A percentile compares a stretch with the other conserved stretches of the same genome.
Evolutionary conservation across 1,140 invertebrate genomes (phyloP).

Genomic region (Pinna nobilis): DNA sequence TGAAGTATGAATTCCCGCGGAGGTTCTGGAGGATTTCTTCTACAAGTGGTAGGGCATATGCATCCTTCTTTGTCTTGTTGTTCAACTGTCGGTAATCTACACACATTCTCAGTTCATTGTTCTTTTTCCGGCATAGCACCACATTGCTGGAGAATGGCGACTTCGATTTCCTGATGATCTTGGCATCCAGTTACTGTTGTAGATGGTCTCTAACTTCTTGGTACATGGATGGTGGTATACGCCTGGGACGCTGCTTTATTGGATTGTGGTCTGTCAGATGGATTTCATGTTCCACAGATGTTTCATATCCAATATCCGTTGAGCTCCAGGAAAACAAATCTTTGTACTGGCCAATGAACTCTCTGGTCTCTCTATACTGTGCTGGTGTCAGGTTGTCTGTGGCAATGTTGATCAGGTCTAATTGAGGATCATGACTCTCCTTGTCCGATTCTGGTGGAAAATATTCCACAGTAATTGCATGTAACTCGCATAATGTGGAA

Average conservation of each 20-base stretch:
- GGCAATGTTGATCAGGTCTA: not conserved
- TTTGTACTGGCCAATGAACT: not conserved
- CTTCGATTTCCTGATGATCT: constrained; percentile 14
- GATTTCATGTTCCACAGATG: constrained; percentile 29
- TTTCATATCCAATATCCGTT: constrained; percentile 26
- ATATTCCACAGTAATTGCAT: not conserved
- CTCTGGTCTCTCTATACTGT: not conserved
- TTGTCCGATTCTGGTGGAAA: not conserved
- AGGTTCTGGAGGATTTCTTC: constrained; percentile 73
- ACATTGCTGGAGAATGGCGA: constrained; percentile 26
- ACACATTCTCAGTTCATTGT: constrained; percentile 59
- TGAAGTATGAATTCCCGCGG: constrained; percentile 69
- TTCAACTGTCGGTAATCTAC: constrained; percentile 76
- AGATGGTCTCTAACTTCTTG: constrained; percentile 27
- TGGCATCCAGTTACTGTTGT: constrained; percentile 8
- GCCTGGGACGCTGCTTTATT: constrained; percentile 27
- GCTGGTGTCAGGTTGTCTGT: not conserved
- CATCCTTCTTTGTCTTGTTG: constrained; percentile 69
- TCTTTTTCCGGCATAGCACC: constrained; percentile 29
- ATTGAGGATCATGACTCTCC: not conserved
- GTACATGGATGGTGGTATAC: too few relatives aligned
- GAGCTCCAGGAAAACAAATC: constrained; percentile 21
- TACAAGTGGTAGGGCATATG: constrained; percentile 76
- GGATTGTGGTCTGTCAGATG: constrained; percentile 23
- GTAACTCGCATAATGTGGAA: constrained; percentile 12